A percentile compares a stretch with the other conserved stretches of the same genome.
Conservation (phyloP, 1,140 invertebrate genomes). For the Drosophila arizonae region DNA sequence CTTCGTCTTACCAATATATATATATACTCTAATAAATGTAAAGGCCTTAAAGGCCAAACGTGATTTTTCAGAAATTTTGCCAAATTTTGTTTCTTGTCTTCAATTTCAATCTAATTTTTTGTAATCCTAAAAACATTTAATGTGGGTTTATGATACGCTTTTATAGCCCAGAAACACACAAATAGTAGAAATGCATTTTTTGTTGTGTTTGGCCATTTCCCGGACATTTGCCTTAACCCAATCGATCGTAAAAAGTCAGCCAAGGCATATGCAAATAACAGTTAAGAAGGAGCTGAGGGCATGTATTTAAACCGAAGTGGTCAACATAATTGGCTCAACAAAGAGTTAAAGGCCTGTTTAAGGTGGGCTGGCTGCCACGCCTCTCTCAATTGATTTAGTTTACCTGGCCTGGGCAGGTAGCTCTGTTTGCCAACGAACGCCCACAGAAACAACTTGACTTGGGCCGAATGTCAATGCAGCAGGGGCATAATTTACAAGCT, state of each 20-base stretch:
- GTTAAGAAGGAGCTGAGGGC: neutral
- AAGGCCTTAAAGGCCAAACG: neutral
- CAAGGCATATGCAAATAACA: slow-evolving; percentile 15
- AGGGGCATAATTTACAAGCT: slow-evolving; percentile 73
- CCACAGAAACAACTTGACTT: slow-evolving; percentile 81
- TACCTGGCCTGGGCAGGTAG: slow-evolving; percentile 27
- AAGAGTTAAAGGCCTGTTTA: slow-evolving; percentile 68
- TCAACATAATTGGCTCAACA: slow-evolving; percentile 68
- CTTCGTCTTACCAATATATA: no score
- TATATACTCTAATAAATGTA: no score
- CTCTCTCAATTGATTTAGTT: slow-evolving; percentile 18
- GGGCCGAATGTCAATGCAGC: slow-evolving; percentile 48
- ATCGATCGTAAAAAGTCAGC: slow-evolving; percentile 61
- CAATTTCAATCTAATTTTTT: neutral
- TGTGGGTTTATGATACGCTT: slow-evolving; percentile 13
- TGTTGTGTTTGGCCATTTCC: slow-evolving; percentile 24
- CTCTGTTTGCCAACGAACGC: slow-evolving; percentile 45
- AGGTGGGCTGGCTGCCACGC: slow-evolving; percentile 48
- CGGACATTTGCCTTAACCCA: slow-evolving; percentile 14
- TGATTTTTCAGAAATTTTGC: neutral
- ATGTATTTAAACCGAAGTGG: slow-evolving; percentile 71
- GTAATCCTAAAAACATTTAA: slow-evolving; percentile 3
- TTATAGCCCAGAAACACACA: slow-evolving; percentile 4
- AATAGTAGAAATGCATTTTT: slow-evolving; percentile 6
- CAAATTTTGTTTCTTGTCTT: no score